Evolutionary conservation across 2,113 vertebrate genomes (phyloP).

Genomic region (Xyliphius kryptos): DNA sequence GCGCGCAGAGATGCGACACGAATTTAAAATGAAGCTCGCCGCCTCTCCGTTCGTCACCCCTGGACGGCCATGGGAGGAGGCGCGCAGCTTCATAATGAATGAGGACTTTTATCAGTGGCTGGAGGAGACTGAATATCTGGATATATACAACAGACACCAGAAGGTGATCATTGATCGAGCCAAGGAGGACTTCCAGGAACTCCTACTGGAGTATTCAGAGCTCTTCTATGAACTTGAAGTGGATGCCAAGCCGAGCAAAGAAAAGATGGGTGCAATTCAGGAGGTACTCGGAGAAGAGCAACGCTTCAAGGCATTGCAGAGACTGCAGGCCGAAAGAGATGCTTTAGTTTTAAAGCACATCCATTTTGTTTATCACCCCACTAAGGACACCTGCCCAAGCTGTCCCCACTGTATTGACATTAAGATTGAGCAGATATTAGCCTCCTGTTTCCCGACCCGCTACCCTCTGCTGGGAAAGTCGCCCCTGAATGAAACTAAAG

Average conservation of each 20-base stretch:
- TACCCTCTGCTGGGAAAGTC: slow-evolving; percentile 78
- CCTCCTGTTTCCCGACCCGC: slow-evolving; percentile 67
- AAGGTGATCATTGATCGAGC: slow-evolving; percentile 93
- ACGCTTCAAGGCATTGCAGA: slow-evolving; percentile 86
- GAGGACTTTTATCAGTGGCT: slow-evolving; percentile 96
- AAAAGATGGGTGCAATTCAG: slow-evolving; percentile 98
- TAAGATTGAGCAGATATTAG: slow-evolving; percentile 82
- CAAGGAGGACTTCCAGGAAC: slow-evolving; percentile 95
- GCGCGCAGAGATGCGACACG: slow-evolving; percentile 79
- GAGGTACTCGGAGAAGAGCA: slow-evolving; percentile 91
- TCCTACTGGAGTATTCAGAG: slow-evolving; percentile 92
- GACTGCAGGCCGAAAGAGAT: slow-evolving; percentile 91
- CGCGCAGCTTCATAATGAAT: slow-evolving; percentile 95
- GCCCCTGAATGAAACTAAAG: slow-evolving; percentile 63
- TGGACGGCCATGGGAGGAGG: slow-evolving; percentile 95
- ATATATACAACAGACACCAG: slow-evolving; percentile 90
- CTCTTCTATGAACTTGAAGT: slow-evolving; percentile 95
- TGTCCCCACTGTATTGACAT: slow-evolving; percentile 80
- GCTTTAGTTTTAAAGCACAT: slow-evolving; percentile 94
- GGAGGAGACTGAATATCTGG: slow-evolving; percentile 84
- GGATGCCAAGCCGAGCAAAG: slow-evolving; percentile 96
- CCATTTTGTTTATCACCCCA: slow-evolving; percentile 97
- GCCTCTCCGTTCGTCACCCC: slow-evolving; percentile 88
- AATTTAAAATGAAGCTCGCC: slow-evolving; percentile 84
- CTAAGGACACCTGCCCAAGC: slow-evolving; percentile 90